These are phyloP conservation scores for Platycercus adscitus DNA, from an alignment of 2,113 vertebrate species.

Conservation along the genomic window DNA sequence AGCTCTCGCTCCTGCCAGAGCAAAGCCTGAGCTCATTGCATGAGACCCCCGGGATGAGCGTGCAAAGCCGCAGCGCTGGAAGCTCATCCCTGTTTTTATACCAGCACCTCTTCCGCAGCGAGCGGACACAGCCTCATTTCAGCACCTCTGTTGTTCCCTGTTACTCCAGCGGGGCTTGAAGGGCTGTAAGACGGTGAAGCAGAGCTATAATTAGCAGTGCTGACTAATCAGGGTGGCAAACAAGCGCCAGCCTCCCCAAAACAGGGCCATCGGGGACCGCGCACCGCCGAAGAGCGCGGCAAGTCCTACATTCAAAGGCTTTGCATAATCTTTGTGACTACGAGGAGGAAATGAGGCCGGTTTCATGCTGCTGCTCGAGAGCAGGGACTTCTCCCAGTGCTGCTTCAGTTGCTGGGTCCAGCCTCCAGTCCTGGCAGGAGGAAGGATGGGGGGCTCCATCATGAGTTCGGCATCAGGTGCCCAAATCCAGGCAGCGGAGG, in stretches of 20 bases:
- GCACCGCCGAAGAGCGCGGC: fast-evolving
- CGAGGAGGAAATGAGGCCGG: not conserved
- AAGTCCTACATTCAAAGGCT: not conserved
- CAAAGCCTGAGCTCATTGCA: not conserved
- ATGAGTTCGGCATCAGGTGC: not conserved
- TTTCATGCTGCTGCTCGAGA: not conserved
- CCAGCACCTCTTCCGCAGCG: fast-evolving
- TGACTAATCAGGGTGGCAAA: slow-evolving; percentile 55
- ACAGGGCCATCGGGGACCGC: not conserved
- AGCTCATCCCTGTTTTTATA: fast-evolving
- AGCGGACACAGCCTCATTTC: not conserved
- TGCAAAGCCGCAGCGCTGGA: not conserved
- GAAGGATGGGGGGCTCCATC: fast-evolving
- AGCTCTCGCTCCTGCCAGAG: not conserved
- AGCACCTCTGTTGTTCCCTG: not conserved
- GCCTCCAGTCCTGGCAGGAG: not conserved
- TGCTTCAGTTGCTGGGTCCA: not conserved
- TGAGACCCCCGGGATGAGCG: fast-evolving
- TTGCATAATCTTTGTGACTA: not conserved
- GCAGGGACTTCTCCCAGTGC: fast-evolving
- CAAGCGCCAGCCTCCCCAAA: not conserved
- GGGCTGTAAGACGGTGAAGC: not conserved
- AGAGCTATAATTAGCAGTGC: slow-evolving; percentile 51
- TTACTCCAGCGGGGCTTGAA: not conserved
- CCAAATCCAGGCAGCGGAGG: fast-evolving